phyloP scores from a whole-genome alignment of 2,113 vertebrate species.

The Ptilonorhynchus violaceus region DNA sequence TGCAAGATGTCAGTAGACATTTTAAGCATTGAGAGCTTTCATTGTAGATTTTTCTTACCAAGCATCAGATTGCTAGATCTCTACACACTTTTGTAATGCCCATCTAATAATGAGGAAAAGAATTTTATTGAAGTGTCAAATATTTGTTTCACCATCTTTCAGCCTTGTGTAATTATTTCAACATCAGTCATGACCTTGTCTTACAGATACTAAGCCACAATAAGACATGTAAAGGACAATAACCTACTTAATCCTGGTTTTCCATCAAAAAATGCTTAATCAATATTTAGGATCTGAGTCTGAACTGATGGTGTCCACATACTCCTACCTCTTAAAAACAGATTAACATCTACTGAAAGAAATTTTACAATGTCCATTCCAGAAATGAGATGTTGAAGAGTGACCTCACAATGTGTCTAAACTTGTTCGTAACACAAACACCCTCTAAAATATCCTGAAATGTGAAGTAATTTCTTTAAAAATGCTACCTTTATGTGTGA shows the following conservation, averaged over 20 bases:
- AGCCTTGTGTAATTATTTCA: background rate
- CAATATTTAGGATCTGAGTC: background rate
- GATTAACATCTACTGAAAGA: background rate
- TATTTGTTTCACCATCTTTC: slow-evolving; percentile 14
- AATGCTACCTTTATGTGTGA: background rate
- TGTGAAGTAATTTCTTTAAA: background rate
- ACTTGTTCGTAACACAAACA: background rate
- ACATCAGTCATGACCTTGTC: background rate
- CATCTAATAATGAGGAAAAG: background rate
- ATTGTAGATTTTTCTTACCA: background rate
- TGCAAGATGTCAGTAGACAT: background rate
- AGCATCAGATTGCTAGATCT: background rate
- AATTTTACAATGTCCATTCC: background rate
- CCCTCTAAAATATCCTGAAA: background rate
- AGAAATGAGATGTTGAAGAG: background rate
- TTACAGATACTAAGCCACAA: background rate
- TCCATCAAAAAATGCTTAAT: background rate
- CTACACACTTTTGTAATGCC: background rate
- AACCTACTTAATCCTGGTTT: background rate
- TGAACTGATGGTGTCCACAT: background rate
- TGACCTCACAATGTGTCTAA: background rate
- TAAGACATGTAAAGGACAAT: background rate
- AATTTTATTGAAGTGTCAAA: background rate
- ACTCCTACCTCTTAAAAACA: background rate
- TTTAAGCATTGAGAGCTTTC: background rate